phyloP scores from a whole-genome alignment of 2,113 vertebrate genomes.

The Bambusicola thoracicus region DNA sequence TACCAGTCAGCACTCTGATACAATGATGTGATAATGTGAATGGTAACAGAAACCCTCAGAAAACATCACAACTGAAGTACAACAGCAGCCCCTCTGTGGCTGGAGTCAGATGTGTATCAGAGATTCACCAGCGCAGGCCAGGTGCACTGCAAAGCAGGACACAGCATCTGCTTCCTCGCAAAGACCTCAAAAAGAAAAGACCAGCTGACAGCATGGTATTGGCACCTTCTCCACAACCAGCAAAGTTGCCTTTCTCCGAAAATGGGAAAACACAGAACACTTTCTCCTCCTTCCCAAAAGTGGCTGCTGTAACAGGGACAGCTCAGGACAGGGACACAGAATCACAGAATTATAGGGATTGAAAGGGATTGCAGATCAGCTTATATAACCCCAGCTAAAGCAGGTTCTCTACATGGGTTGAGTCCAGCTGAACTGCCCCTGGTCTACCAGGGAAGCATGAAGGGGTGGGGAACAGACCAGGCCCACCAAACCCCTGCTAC shows the following conservation, averaged over 20 bases:
- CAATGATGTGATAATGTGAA: neutral
- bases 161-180: neutral
- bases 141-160: neutral
- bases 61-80: neutral
- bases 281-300: neutral
- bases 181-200: neutral
- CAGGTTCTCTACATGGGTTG: rapidly evolving
- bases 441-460: neutral
- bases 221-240: neutral
- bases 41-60: neutral
- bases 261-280: rapidly evolving
- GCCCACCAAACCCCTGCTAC: neutral
- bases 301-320: neutral
- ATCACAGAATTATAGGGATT: no score
- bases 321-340: neutral
- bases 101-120: neutral
- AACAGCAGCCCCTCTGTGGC: neutral
- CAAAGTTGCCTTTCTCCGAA: neutral
- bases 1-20: neutral
- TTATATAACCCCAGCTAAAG: no score
- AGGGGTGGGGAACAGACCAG: neutral
- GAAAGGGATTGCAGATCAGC: no score
- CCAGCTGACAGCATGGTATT: neutral
- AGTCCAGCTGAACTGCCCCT: neutral
- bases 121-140: neutral